Evolutionary conservation across 2,797 vertebrate genomes (phyloP), one percentile per base, ranked within the genome.

Genomic region (Enteromius thamalakanensis): DNA sequence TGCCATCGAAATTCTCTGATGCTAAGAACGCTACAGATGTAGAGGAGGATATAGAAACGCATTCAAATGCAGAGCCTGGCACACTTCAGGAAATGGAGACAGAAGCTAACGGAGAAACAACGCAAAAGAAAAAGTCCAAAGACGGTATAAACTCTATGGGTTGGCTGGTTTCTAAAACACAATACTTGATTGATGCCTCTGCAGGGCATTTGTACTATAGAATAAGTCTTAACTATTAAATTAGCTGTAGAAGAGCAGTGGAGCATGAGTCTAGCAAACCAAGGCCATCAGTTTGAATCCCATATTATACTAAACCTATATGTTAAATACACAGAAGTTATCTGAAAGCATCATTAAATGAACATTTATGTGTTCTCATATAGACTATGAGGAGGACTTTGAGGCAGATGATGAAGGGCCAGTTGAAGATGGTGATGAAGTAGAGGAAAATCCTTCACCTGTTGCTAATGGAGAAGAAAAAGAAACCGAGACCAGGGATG

Each of bases 351-450:
- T 55, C 40, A 64, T 64, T 77, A 64, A 64, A 47, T 32, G 2
- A 42, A 29, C 34, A 51, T 67, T 51, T 53, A 40, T 55, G 8
- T 64, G 47, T 90, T 90, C 81, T 87, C 21, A 80, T 86, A 88
- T 85, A 98, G 98, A 96, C 78, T 98, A 97, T 69, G 95, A 97
- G 82, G 97, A 97, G 90, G 97, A 98, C 93, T 98, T 98, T 94
- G 98, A 99, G 93, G 94, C 89, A 83, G 96, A 97, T 1, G 95
- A 96, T 53, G 94, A 96, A 82, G 95, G 94, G 53, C 91, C 91
- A 67, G 90, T 87, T 60, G 95, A 95, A 17, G 91, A 94, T 85
- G 87, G 77, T 51, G 88, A 89, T 91, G 79, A 92, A 84, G 82
- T 53, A 15, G 88, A 87, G 86, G 92, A 90, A 79, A 87, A 88